phyloP scores from a whole-genome alignment of 2,888 invertebrate genomes.

The Malthinus seriepunctatus region DNA sequence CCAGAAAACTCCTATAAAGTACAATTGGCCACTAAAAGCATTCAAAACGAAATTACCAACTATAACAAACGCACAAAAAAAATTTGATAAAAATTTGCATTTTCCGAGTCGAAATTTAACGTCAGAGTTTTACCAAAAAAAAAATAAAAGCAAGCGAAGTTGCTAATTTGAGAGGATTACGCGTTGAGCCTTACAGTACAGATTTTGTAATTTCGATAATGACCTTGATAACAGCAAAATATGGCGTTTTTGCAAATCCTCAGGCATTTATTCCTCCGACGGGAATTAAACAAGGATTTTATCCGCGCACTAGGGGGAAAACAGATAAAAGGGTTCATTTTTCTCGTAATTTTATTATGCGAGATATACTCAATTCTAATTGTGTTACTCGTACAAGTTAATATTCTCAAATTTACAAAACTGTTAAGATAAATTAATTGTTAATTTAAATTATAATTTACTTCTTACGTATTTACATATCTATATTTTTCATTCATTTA shows the following conservation, averaged over 20 bases:
- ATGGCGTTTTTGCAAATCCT: conserved; percentile 54
- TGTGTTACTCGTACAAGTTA: conserved; percentile 25
- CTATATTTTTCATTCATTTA: too few relatives aligned
- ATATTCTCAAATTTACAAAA: not conserved
- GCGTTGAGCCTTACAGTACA: conserved; percentile 23
- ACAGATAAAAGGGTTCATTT: conserved; percentile 38
- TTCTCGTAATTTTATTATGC: conserved; percentile 38
- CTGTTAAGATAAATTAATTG: too few relatives aligned
- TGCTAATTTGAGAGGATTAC: conserved; percentile 29
- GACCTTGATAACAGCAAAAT: conserved; percentile 54
- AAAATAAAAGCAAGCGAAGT: conserved; percentile 8
- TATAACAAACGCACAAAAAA: not conserved
- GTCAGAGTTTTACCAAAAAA: too few relatives aligned
- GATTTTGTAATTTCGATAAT: conserved; percentile 51
- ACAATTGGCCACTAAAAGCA: conserved; percentile 8
- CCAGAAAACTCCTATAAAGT: conserved; percentile 4
- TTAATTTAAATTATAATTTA: too few relatives aligned
- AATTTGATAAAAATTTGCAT: not conserved
- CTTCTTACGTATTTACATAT: too few relatives aligned
- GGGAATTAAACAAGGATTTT: conserved; percentile 45
- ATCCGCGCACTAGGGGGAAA: conserved; percentile 25
- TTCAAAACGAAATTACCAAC: not conserved
- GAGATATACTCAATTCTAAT: conserved; percentile 19
- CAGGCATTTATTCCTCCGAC: conserved; percentile 48
- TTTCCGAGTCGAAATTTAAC: not conserved